phyloP scores from a whole-genome alignment of 1,140 invertebrate species.

The Neoseiulus cucumeris region DNA sequence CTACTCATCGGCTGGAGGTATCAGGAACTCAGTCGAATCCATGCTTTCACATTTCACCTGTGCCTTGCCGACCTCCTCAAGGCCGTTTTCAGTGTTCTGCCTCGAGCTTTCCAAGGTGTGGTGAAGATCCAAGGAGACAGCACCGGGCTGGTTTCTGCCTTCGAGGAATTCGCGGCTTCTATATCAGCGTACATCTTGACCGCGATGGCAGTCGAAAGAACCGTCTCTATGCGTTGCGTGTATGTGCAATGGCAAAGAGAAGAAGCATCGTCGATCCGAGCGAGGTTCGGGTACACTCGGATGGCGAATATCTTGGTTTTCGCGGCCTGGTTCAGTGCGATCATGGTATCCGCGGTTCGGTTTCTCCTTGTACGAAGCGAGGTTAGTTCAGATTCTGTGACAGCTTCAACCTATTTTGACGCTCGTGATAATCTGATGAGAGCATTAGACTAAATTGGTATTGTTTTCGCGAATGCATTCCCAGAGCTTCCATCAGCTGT shows the following conservation, averaged over 20 bases:
- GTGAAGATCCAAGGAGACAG: neutral
- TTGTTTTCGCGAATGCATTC: too few relatives aligned
- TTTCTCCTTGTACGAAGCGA: too few relatives aligned
- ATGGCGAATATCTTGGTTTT: neutral
- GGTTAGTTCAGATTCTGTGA: too few relatives aligned
- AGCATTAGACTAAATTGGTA: too few relatives aligned
- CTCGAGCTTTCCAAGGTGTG: neutral
- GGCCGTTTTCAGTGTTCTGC: neutral
- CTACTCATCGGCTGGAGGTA: neutral
- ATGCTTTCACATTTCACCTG: neutral
- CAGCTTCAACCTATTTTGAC: too few relatives aligned
- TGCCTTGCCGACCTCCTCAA: neutral
- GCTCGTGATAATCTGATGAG: too few relatives aligned
- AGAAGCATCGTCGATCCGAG: neutral
- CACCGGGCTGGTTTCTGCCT: neutral
- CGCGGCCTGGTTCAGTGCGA: neutral
- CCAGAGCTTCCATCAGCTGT: too few relatives aligned
- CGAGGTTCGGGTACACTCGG: neutral
- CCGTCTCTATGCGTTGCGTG: neutral
- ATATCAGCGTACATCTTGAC: neutral
- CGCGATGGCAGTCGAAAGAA: neutral
- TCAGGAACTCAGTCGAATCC: neutral
- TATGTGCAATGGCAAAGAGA: neutral
- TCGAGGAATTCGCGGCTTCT: neutral
- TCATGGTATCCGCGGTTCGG: too few relatives aligned